phyloP scores from a whole-genome alignment of 2,113 vertebrate species.

The Halichoeres trimaculatus region DNA sequence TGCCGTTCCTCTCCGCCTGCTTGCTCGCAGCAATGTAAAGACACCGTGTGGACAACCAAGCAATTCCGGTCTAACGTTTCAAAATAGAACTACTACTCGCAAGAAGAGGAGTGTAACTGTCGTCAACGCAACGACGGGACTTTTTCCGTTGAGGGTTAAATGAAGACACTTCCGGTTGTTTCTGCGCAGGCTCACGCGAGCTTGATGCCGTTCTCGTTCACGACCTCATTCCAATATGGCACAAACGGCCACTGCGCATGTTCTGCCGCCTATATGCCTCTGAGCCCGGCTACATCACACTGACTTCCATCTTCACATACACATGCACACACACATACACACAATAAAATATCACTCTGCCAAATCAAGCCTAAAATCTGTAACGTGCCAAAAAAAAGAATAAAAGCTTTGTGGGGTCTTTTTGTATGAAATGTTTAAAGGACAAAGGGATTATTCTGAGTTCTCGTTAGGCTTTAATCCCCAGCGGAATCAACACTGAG shows the following conservation, averaged over 20 bases:
- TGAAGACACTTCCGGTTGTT: constrained; percentile 31
- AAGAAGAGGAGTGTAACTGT: neutral
- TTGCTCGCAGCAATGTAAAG: constrained; percentile 69
- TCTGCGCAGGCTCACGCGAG: neutral
- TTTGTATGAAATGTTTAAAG: neutral
- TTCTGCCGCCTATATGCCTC: constrained; percentile 83
- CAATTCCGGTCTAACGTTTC: constrained; percentile 27
- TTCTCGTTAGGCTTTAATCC: constrained; percentile 32
- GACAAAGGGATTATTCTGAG: neutral
- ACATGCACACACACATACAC: constrained; percentile 59
- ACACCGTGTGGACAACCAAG: neutral
- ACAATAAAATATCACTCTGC: constrained; percentile 69
- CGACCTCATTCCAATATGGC: constrained; percentile 97
- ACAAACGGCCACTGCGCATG: constrained; percentile 88
- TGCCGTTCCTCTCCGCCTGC: constrained; percentile 87
- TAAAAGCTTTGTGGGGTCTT: neutral
- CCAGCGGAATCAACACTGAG: constrained; percentile 68
- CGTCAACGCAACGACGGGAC: neutral
- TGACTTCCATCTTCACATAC: constrained; percentile 78
- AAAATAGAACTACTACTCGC: constrained; percentile 34
- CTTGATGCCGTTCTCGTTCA: constrained; percentile 81
- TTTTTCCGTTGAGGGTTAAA: constrained; percentile 2
- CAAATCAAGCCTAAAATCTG: constrained; percentile 32
- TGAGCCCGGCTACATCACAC: constrained; percentile 77
- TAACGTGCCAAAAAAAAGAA: constrained; percentile 5